phyloP scores from a whole-genome alignment of 2,797 vertebrate genomes.

The Australoheros facetus region DNA sequence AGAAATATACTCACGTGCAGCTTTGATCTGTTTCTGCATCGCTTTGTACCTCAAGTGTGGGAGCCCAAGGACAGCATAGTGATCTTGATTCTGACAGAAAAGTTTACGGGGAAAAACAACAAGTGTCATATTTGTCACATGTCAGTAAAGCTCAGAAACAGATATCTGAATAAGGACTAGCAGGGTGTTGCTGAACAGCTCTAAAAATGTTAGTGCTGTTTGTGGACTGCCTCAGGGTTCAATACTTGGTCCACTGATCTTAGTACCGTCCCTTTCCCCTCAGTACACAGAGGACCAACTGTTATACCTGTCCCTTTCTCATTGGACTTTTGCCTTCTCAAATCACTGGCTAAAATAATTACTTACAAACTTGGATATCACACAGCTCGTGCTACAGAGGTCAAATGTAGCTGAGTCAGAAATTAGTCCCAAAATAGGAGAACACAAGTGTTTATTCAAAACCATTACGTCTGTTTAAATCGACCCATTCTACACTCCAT shows the following conservation, averaged over 20 bases:
- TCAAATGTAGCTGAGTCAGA: not conserved
- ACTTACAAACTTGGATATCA: not conserved
- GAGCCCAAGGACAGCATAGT: conserved; percentile 94
- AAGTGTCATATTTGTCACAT: not conserved
- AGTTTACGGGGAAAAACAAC: not conserved
- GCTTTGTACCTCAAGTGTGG: conserved; percentile 92
- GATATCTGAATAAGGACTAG: too few species aligned
- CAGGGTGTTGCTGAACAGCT: too few species aligned
- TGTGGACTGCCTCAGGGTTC: not conserved
- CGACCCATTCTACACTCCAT: not conserved
- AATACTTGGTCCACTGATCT: not conserved
- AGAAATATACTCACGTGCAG: conserved; percentile 91
- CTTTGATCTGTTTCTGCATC: conserved; percentile 98
- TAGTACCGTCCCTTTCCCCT: too few species aligned
- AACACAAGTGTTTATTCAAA: not conserved
- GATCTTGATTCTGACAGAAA: conserved; percentile 94
- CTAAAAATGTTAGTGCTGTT: not conserved
- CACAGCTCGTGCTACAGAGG: too few species aligned
- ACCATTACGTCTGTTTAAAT: not conserved
- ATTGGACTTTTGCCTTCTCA: too few species aligned
- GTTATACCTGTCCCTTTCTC: not conserved
- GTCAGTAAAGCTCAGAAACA: not conserved
- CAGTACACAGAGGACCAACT: not conserved
- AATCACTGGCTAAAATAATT: not conserved
- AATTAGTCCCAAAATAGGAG: not conserved